Conservation (phyloP, 2,888 invertebrate species). For the Callyntrura guangdongensis region DNA sequence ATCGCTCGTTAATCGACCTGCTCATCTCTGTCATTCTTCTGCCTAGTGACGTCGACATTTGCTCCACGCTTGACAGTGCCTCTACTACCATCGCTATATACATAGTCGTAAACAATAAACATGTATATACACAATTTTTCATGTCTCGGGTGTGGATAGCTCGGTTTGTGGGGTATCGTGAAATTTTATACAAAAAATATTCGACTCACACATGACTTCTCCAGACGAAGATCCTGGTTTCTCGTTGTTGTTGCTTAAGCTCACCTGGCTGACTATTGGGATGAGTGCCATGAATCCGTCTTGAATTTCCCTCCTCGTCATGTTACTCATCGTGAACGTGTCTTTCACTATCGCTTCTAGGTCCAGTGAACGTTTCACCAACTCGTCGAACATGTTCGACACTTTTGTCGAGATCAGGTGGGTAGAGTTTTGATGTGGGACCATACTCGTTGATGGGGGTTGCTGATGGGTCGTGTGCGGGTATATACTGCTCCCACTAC, state of each 20-base stretch:
- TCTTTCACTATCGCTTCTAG: constrained; percentile 87
- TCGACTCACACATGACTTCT: constrained; percentile 79
- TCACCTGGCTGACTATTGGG: constrained; percentile 62
- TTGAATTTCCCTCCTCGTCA: constrained; percentile 86
- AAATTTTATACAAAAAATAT: not conserved
- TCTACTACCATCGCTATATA: constrained; percentile 83
- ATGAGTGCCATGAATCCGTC: constrained; percentile 71
- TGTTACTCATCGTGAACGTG: constrained; percentile 87
- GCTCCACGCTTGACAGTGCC: constrained; percentile 82
- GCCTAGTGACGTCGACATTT: constrained; percentile 81
- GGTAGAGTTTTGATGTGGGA: constrained; percentile 16
- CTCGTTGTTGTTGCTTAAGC: not conserved
- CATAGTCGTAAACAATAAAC: not conserved
- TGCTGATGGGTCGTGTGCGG: constrained; percentile 4
- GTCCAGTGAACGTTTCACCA: constrained; percentile 88
- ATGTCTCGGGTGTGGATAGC: no score
- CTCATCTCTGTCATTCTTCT: constrained; percentile 81
- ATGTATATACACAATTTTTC: no score
- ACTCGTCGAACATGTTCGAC: constrained; percentile 89
- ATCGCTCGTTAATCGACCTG: constrained; percentile 82
- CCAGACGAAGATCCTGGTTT: not conserved
- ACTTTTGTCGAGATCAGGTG: constrained; percentile 85
- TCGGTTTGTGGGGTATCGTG: not conserved
- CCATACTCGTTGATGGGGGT: no score
- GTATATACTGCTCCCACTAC: not conserved